phyloP scores from a whole-genome alignment of 1,140 invertebrate species.

The Teleopsis dalmanni region DNA sequence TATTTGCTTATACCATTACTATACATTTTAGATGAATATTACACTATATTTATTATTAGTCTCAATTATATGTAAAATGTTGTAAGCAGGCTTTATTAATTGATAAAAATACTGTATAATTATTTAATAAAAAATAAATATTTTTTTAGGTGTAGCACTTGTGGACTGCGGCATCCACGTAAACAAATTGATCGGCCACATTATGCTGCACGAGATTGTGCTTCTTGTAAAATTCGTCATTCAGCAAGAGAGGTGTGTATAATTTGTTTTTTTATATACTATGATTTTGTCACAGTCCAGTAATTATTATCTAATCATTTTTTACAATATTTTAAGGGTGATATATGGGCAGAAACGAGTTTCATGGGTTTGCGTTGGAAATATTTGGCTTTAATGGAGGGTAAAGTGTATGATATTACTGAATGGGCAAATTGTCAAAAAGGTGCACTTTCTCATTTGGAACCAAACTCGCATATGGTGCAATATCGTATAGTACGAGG shows the following conservation, averaged over 20 bases:
- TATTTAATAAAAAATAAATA: too few species aligned
- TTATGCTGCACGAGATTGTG: slow-evolving; percentile 84
- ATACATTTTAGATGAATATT: too few species aligned
- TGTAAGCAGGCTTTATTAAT: too few species aligned
- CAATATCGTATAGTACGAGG: slow-evolving; percentile 87
- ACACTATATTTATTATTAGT: too few species aligned
- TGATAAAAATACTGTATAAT: too few species aligned
- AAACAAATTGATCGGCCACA: slow-evolving; percentile 74
- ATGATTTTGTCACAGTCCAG: not conserved
- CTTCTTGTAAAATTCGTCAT: slow-evolving; percentile 82
- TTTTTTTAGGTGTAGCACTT: slow-evolving; percentile 69
- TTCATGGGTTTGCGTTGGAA: slow-evolving; percentile 83
- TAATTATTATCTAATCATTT: not conserved
- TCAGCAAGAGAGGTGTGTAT: slow-evolving; percentile 74
- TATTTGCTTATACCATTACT: too few species aligned
- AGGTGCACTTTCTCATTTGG: slow-evolving; percentile 67
- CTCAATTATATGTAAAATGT: too few species aligned
- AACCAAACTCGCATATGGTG: slow-evolving; percentile 82
- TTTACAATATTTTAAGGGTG: slow-evolving; percentile 55
- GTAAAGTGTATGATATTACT: slow-evolving; percentile 87
- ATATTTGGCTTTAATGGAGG: slow-evolving; percentile 95
- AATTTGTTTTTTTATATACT: not conserved
- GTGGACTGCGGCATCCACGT: slow-evolving; percentile 79
- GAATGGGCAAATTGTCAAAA: slow-evolving; percentile 93
- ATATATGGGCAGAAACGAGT: slow-evolving; percentile 90